Evolutionary conservation across 2,113 vertebrate genomes (phyloP).

Genomic region (Lasiurus borealis): DNA sequence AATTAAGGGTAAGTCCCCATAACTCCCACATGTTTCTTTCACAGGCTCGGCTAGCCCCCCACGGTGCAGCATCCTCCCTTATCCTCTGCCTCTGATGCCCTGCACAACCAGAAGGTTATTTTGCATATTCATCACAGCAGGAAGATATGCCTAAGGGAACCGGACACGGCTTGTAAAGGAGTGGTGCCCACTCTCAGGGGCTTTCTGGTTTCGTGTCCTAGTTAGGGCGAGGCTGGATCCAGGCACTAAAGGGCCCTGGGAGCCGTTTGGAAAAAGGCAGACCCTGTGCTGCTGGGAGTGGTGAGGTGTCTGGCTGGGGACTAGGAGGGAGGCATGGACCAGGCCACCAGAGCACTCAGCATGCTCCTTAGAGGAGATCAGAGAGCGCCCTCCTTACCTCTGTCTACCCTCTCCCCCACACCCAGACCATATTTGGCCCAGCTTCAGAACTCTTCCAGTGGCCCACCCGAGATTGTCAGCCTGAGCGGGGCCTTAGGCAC

Average conservation of each 20-base stretch:
- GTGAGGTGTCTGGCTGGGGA: not conserved
- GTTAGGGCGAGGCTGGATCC: not conserved
- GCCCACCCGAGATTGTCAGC: not conserved
- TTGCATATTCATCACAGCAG: not conserved
- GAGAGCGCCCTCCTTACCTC: not conserved
- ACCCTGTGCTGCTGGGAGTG: not conserved
- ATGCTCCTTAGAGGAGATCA: not conserved
- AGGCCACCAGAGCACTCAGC: not conserved
- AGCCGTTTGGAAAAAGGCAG: not conserved
- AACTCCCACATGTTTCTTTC: not conserved
- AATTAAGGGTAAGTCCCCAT: not conserved
- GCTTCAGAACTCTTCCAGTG: not conserved
- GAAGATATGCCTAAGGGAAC: not conserved
- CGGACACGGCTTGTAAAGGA: not conserved
- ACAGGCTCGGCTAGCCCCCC: not conserved
- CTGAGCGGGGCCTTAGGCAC: not conserved
- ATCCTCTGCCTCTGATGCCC: not conserved
- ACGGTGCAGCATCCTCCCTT: not conserved
- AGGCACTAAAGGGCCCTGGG: not conserved
- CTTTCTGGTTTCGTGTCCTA: not conserved
- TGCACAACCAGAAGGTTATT: not conserved
- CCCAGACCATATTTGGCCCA: not conserved
- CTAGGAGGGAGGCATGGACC: not conserved
- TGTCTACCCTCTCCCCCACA: no score
- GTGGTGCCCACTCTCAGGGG: not conserved